Evolutionary conservation across 2,888 invertebrate genomes (phyloP).

Genomic region (Apotomis turbidana): DNA sequence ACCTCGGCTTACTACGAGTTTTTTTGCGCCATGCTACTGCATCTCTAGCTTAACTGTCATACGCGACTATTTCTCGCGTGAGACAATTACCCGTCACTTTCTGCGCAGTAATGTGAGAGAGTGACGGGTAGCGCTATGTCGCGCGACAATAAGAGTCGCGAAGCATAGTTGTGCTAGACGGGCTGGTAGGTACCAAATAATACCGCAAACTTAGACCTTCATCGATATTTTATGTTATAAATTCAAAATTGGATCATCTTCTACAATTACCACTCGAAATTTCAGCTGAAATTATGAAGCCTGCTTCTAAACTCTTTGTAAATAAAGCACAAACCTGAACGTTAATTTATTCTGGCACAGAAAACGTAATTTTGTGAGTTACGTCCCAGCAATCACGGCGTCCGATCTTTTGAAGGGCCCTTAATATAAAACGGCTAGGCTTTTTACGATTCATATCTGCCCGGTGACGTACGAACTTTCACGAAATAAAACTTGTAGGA

Average conservation of each 20-base stretch:
- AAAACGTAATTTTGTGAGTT: conserved; percentile 11
- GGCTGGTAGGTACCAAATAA: not conserved
- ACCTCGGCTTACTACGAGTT: too few relatives aligned
- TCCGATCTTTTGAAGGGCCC: conserved; percentile 34
- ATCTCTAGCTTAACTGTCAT: too few relatives aligned
- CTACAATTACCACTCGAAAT: not conserved
- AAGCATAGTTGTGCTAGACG: too few relatives aligned
- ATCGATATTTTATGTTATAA: conserved; percentile 1
- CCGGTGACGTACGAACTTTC: conserved; percentile 32
- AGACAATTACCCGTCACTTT: too few relatives aligned
- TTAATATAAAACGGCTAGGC: conserved; percentile 31
- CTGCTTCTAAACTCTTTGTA: not conserved
- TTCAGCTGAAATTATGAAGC: not conserved
- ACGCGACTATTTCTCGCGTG: too few relatives aligned
- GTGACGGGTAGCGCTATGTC: too few relatives aligned
- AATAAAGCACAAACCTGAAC: conserved; percentile 14
- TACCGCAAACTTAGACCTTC: not conserved
- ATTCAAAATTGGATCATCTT: conserved; percentile 15
- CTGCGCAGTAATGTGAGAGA: too few relatives aligned
- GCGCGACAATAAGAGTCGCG: too few relatives aligned
- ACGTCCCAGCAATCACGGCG: conserved; percentile 16
- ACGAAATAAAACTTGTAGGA: conserved; percentile 34
- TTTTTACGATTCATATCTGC: conserved; percentile 39
- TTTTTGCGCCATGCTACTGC: too few relatives aligned
- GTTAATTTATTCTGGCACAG: not conserved